Conservation (phyloP, 2,888 invertebrate genomes). For the Agonopterix arenella region DNA sequence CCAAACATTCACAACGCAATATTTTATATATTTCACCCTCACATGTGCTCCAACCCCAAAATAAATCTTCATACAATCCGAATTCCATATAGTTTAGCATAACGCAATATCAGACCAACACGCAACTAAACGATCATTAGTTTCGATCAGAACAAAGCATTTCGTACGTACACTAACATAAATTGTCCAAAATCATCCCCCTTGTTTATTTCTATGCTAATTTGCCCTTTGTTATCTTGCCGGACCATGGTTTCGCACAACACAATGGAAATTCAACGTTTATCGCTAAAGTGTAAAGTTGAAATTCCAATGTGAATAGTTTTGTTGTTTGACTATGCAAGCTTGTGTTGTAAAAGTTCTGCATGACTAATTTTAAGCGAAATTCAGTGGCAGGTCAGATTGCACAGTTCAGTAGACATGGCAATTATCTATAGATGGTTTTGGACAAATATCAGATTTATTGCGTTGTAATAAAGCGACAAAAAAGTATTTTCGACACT, state of each 20-base stretch:
- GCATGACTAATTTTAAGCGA: background rate
- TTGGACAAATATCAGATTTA: background rate
- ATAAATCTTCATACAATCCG: background rate
- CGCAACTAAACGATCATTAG: conserved; percentile 33
- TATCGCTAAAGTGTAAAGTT: conserved; percentile 10
- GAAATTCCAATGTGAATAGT: background rate
- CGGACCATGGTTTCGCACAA: conserved; percentile 33
- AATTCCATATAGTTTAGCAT: background rate
- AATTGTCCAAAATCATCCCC: conserved; percentile 42
- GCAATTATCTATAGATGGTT: background rate
- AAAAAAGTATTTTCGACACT: too few species aligned
- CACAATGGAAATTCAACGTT: conserved; percentile 15
- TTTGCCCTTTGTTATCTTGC: conserved; percentile 52
- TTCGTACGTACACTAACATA: conserved; percentile 24
- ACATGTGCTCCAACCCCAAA: background rate
- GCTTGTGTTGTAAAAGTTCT: conserved; percentile 1
- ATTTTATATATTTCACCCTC: too few species aligned
- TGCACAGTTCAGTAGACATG: background rate
- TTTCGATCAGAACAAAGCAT: conserved; percentile 43
- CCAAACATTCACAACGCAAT: too few species aligned
- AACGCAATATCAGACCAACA: conserved; percentile 3
- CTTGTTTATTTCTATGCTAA: conserved; percentile 63
- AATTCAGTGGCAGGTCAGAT: background rate
- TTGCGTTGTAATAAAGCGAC: background rate
- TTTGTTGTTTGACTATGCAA: background rate